Evolutionary conservation across 2,797 vertebrate genomes (phyloP), one percentile per base, ranked within the genome.

Genomic region (Diplodus puntazzo): DNA sequence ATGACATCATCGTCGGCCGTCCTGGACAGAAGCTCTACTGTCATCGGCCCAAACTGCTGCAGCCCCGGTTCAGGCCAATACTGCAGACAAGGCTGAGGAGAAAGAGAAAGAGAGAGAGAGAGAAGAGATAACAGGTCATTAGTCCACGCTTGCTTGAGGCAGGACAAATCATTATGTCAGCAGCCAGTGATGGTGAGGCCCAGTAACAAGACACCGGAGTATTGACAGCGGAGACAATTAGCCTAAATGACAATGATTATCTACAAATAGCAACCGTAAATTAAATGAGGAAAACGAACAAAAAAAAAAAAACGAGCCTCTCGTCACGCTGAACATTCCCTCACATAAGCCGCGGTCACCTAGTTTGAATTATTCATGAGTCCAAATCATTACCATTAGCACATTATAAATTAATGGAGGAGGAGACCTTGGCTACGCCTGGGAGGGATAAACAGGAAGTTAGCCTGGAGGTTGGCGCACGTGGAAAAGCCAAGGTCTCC

Each of bases 21-120:
- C 68, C 96, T 95, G 0, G 98, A 98, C 57, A 99, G 90, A 5
- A 97, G 97, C 80, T 99, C 97, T 62, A 99, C 97, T 4, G 98
- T 97, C 96, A 99, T 97, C 0, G 97, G 97, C 23, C 98, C 98
- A 0, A 97, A 99, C 78, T 98, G 97, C 93, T 98, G 97, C 69
- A 98, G 93, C 4, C 97, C 98, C 0, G 96, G 97, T 86, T 99
- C 97, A 0, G 98, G 98, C 98, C 98, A 99, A 86, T 99, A 99
- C 91, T 98, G 97, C 72, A 97, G 91, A 78, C 98, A 99, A 50
- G 98, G 97, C 97, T 99, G 91, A 57, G 20, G 27, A 0, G 0
- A 9, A 27, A 20, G 50, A 45, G 46, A 2, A 18, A 46, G 25
- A 20, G 11, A 25, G 18, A n/a, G 18, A n/a, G 14, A 2, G n/a